phyloP scores from a whole-genome alignment of 2,797 vertebrate species.

The Halcyon smyrnensis region DNA sequence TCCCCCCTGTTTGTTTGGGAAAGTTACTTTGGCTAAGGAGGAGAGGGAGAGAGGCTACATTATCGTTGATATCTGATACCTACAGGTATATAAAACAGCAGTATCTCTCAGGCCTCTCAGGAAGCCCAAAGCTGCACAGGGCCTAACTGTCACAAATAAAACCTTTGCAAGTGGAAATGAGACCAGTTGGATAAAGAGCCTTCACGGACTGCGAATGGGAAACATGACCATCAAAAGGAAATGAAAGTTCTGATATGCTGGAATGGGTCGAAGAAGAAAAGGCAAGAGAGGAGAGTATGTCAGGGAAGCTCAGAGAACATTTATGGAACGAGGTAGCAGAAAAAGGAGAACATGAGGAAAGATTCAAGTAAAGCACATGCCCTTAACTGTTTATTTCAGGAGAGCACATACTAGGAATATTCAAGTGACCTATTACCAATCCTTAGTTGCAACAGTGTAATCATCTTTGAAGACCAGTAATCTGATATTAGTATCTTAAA shows the following conservation, averaged over 20 bases:
- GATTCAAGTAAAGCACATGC: neutral
- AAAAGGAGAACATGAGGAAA: neutral
- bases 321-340: neutral
- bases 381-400: neutral
- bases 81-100: neutral
- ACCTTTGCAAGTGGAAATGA: neutral
- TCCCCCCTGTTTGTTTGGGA: neutral
- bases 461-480: neutral
- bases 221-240: neutral
- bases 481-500: neutral
- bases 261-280: neutral
- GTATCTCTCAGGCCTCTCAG: neutral
- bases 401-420: neutral
- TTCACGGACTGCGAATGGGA: neutral
- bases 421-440: neutral
- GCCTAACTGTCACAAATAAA: neutral
- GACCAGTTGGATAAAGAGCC: neutral
- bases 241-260: neutral
- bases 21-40: neutral
- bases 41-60: neutral
- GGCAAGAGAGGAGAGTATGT: neutral
- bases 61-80: neutral
- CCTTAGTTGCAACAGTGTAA: neutral
- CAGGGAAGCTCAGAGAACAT: neutral
- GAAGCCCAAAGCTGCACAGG: neutral